Conservation (phyloP, 2,888 invertebrate genomes). For the Tipula lateralis region DNA sequence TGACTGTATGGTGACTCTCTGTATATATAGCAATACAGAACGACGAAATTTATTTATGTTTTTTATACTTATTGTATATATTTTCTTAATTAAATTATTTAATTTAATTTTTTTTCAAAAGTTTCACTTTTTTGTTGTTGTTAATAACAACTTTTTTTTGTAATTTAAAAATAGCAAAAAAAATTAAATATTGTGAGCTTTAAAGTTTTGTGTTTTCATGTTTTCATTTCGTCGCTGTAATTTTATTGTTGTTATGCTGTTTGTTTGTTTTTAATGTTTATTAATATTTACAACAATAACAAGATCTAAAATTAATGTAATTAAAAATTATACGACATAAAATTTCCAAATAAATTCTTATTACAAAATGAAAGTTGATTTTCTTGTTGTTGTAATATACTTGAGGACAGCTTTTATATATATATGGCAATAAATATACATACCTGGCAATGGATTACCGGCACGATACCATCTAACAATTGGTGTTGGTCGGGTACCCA, state of each 20-base stretch:
- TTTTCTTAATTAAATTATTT: constrained; percentile 24
- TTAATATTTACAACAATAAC: not conserved
- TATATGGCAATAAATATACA: constrained; percentile 35
- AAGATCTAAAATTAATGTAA: not conserved
- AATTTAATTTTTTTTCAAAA: not conserved
- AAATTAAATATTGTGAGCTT: not conserved
- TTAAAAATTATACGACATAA: not conserved
- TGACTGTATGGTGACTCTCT: not conserved
- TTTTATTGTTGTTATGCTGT: not conserved
- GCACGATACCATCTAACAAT: constrained; percentile 81
- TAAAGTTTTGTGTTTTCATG: not conserved
- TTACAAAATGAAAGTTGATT: not conserved
- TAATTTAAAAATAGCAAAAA: not conserved
- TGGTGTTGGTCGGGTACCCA: constrained; percentile 80
- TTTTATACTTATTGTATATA: not conserved
- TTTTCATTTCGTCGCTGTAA: not conserved
- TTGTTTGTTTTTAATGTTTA: not conserved
- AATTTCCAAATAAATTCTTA: not conserved
- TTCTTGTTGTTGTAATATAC: not conserved
- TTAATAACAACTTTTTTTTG: not conserved
- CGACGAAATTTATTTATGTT: not conserved
- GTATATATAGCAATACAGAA: too few relatives aligned
- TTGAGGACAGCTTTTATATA: not conserved
- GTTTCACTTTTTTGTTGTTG: not conserved
- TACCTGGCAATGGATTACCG: constrained; percentile 59